phyloP scores from a whole-genome alignment of 1,140 invertebrate genomes.

The Octopus sinensis region DNA sequence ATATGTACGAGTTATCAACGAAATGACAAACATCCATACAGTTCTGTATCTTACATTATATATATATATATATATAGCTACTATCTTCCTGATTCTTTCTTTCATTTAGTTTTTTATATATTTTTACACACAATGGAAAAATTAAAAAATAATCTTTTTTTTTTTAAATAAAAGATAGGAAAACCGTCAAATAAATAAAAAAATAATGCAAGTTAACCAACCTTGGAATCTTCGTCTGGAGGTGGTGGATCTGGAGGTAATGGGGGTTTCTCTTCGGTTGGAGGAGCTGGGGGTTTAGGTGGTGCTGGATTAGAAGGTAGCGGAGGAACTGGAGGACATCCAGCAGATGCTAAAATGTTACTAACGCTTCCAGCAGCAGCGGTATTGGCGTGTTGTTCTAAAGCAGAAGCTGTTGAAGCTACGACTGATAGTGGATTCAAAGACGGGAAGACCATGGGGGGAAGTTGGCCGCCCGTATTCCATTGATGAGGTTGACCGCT shows the following conservation, averaged over 20 bases:
- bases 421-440: constrained; percentile 4
- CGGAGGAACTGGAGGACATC: neutral
- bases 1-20: too few relatives aligned
- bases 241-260: constrained; percentile 38
- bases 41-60: too few relatives aligned
- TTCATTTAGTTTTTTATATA: too few relatives aligned
- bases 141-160: too few relatives aligned
- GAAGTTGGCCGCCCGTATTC: constrained; percentile 12
- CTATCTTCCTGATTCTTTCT: too few relatives aligned
- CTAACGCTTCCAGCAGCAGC: neutral
- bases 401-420: constrained; percentile 13
- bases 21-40: too few relatives aligned
- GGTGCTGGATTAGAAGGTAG: constrained; percentile 25
- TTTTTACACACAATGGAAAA: neutral
- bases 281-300: constrained; percentile 25
- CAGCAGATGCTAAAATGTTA: neutral
- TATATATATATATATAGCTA: too few relatives aligned
- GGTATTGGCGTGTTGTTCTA: constrained; percentile 11
- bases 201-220: neutral
- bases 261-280: constrained; percentile 35
- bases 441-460: constrained; percentile 7
- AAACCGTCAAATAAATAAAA: neutral
- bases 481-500: constrained; percentile 23
- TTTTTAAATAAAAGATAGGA: too few relatives aligned
- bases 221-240: constrained; percentile 21